A percentile compares a stretch with the other conserved stretches of the same genome.
Evolutionary conservation across 2,888 invertebrate genomes (phyloP).

Genomic region (Galeopsomyia nigrocyanea): DNA sequence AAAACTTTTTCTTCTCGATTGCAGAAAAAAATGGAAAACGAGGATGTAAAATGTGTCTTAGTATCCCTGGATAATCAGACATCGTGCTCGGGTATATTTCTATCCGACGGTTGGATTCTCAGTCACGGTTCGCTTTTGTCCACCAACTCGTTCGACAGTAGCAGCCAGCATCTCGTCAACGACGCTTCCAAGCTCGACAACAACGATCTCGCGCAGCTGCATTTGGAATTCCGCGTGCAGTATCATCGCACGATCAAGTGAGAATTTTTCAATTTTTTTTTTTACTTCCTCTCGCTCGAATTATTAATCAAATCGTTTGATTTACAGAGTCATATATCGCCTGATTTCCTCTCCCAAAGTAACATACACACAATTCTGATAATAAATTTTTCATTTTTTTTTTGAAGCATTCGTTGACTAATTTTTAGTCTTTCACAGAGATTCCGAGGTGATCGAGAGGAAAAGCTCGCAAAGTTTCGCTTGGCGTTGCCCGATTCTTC

Average conservation of each 20-base stretch:
- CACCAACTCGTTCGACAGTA: background rate
- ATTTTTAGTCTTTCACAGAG: too few relatives aligned
- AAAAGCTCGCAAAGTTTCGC: conserved; percentile 15
- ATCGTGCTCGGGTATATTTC: conserved; percentile 19
- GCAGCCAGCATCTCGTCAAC: conserved; percentile 6
- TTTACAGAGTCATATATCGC: too few relatives aligned
- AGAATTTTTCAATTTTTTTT: too few relatives aligned
- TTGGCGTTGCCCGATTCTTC: conserved; percentile 73
- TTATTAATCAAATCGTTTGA: too few relatives aligned
- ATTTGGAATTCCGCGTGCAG: conserved; percentile 9
- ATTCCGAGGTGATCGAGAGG: background rate
- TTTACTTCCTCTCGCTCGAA: too few relatives aligned
- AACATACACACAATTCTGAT: too few relatives aligned
- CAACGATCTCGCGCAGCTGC: conserved; percentile 7
- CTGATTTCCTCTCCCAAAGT: too few relatives aligned
- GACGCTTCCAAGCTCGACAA: background rate
- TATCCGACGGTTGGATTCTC: conserved; percentile 32
- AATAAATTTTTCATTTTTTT: too few relatives aligned
- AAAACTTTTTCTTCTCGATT: too few relatives aligned
- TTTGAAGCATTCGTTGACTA: too few relatives aligned
- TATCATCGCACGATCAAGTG: background rate
- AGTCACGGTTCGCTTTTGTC: conserved; percentile 36
- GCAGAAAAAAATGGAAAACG: too few relatives aligned
- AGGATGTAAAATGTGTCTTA: too few relatives aligned
- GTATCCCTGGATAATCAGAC: background rate